Percentiles rank a stretch among this genome's conserved stretches.
These are phyloP conservation scores for Danio rerio DNA, from an alignment of 2,113 vertebrate genomes.

Conservation along the genomic window DNA sequence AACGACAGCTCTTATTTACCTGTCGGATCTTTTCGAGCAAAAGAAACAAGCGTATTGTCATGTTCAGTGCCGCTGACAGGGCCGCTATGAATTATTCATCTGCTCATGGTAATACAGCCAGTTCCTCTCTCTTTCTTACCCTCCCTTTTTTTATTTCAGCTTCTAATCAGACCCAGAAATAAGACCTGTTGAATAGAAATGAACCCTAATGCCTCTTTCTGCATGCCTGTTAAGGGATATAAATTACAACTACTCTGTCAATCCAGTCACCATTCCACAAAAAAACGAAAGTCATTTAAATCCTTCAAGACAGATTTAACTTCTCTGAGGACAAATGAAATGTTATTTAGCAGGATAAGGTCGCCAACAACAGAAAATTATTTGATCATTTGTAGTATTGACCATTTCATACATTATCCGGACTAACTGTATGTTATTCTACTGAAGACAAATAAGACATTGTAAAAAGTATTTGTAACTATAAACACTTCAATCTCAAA, in stretches of 20 bases:
- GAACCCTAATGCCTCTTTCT: slow-evolving; percentile 47
- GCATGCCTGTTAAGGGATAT: slow-evolving; percentile 45
- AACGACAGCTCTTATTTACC: slow-evolving; percentile 55
- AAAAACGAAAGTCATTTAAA: slow-evolving; percentile 25
- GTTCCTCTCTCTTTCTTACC: slow-evolving; percentile 2
- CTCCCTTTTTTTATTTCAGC: slow-evolving; percentile 14
- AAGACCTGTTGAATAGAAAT: slow-evolving; percentile 47
- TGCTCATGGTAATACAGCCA: slow-evolving; percentile 4
- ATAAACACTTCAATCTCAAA: no score
- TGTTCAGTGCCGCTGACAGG: slow-evolving; percentile 52
- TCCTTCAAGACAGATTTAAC: neutral
- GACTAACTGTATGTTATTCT: no score
- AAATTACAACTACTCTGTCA: slow-evolving; percentile 39
- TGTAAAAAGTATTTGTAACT: no score
- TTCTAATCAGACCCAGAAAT: slow-evolving; percentile 38
- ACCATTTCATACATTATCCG: no score
- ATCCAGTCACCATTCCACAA: slow-evolving; percentile 21
- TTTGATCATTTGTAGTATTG: neutral
- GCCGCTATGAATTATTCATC: slow-evolving; percentile 63
- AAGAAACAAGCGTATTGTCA: slow-evolving; percentile 49
- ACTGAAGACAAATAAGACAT: no score
- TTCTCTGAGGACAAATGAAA: neutral
- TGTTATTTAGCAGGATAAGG: neutral
- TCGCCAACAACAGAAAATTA: neutral
- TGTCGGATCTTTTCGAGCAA: slow-evolving; percentile 60